A percentile compares a stretch with the other conserved stretches of the same genome.
Evolutionary conservation across 2,113 vertebrate species (phyloP).

Genomic region (Eubucco bourcierii): DNA sequence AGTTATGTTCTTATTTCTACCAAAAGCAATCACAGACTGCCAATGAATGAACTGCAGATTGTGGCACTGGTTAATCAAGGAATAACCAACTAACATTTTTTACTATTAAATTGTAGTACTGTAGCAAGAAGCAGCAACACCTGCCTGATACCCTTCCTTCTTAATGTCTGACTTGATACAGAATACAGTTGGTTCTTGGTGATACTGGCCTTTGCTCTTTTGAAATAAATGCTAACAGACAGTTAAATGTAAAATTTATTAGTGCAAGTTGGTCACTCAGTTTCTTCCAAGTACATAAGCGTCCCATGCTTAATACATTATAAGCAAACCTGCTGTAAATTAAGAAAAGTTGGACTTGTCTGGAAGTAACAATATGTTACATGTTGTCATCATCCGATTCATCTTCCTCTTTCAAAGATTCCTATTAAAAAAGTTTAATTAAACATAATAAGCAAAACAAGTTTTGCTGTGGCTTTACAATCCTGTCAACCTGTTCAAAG

Average conservation of each 20-base stretch:
- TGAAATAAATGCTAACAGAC: slow-evolving; percentile 33
- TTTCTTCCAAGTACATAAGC: slow-evolving; percentile 43
- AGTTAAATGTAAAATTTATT: slow-evolving; percentile 72
- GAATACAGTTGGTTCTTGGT: not conserved
- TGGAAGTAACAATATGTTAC: slow-evolving; percentile 78
- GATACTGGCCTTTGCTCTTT: not conserved
- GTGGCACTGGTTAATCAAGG: not conserved
- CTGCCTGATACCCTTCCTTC: not conserved
- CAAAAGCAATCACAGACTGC: not conserved
- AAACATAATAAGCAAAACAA: not conserved
- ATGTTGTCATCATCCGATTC: slow-evolving; percentile 99
- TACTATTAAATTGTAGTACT: not conserved
- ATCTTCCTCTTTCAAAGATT: slow-evolving; percentile 97
- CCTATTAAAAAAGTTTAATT: slow-evolving; percentile 74
- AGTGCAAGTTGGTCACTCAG: slow-evolving; percentile 71
- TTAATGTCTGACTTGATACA: not conserved
- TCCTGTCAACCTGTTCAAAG: not conserved
- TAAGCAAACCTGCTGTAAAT: slow-evolving; percentile 52
- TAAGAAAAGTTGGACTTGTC: slow-evolving; percentile 46
- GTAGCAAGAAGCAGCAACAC: not conserved
- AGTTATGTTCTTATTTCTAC: not conserved
- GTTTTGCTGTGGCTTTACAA: not conserved
- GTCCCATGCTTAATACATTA: slow-evolving; percentile 24
- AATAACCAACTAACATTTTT: not conserved
- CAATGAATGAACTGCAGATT: not conserved